Base-by-base conservation (phyloP, 1,140 invertebrate genomes). In the Nasonia longicornis region DNA sequence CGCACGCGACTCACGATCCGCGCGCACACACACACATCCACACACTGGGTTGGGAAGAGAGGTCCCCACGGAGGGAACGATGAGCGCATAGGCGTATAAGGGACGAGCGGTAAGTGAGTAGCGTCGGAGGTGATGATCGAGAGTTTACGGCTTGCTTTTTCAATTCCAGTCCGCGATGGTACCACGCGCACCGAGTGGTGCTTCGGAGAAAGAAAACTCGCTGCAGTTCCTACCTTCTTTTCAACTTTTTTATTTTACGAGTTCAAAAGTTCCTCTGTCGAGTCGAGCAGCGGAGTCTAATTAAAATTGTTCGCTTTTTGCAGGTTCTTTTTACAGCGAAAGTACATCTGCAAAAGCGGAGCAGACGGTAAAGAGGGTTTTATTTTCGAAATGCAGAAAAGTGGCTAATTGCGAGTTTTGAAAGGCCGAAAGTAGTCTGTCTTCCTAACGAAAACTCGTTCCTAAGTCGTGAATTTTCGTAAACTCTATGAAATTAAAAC, bases 131-230 rank as follows among this genome's bases (percentile, higher is more conserved):
- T 58, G 48, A 31, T 35, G 16, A 66, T 67, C 63, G n/a, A n/a
- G 26, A 77, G 38, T 58, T 71, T 69, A 29, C 42, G 67, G 10
- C 29, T 71, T 26, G 22, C 10, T 48, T 29, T 52, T 72, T 79
- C 70, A 72, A 79, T 72, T 79, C 26, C 20, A 45, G 20, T 20
- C 35, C 11, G 14, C 31, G 69, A 64, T 72, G 31, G 45, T 73
- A 31, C 7, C 14, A 3, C 12, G 42, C 20, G 6, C 26, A 12
- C 22, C 16, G 26, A 20, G 31, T 58, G 45, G 22, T 3, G 0
- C 7, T 75, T 75, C n/a, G 1, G 31, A 35, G 31, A 48, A 7
- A 2, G 58, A 58, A n/a, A 12, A 76, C 31, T 66, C 26, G 29
- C 31, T 35, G 31, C 1, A 6, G 10, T 42, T 63, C n/a, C 22